Evolutionary conservation across 2,888 invertebrate genomes (phyloP).

Genomic region (Melieria omissa): DNA sequence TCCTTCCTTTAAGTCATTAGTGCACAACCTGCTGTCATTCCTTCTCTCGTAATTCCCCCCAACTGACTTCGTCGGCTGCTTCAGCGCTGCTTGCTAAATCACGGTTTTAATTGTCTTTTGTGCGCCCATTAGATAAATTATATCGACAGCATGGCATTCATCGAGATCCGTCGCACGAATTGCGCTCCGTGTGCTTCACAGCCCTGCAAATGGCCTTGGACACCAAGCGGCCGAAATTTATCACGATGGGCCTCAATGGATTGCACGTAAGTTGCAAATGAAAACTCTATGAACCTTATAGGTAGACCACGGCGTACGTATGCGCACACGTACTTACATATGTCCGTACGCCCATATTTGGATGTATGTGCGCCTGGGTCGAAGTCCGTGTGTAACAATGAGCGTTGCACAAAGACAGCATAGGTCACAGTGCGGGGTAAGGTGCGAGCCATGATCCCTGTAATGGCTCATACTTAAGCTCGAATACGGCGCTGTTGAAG

Average conservation of each 20-base stretch:
- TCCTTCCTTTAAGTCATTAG: no score
- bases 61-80: no score
- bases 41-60: conserved; percentile 8
- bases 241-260: conserved; percentile 85
- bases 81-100: background rate
- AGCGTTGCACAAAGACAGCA: no score
- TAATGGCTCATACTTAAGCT: no score
- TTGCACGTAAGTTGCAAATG: conserved; percentile 79
- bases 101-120: conserved; percentile 19
- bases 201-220: conserved; percentile 89
- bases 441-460: no score
- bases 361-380: background rate
- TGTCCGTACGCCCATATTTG: background rate
- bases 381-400: background rate
- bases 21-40: background rate
- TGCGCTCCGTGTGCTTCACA: conserved; percentile 84
- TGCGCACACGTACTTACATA: background rate
- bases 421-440: no score
- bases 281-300: background rate
- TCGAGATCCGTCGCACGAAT: conserved; percentile 84
- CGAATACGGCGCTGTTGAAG: no score
- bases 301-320: background rate
- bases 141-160: conserved; percentile 82
- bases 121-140: conserved; percentile 74
- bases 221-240: conserved; percentile 85